Evolutionary conservation across 2,888 invertebrate species (phyloP).

Genomic region (Xanthorhoe spadicearia): DNA sequence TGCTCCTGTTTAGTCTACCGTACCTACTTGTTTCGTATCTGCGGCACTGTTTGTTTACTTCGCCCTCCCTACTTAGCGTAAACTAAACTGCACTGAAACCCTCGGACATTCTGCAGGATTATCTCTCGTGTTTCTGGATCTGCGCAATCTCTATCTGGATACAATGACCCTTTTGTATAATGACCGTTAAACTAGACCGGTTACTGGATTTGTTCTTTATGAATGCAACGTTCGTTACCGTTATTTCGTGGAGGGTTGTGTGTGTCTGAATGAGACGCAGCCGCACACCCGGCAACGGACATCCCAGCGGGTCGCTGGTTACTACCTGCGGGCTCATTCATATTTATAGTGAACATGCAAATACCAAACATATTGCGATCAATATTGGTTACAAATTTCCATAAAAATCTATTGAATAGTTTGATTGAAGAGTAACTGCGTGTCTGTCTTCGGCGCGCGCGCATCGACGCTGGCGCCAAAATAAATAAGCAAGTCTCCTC

Average conservation of each 20-base stretch:
- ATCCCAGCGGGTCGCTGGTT: conserved; percentile 36
- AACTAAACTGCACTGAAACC: conserved; percentile 33
- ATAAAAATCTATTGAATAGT: conserved; percentile 62
- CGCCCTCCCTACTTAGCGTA: conserved; percentile 54
- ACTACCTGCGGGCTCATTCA: conserved; percentile 51
- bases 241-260: conserved; percentile 63
- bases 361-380: conserved; percentile 40
- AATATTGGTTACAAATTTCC: conserved; percentile 53
- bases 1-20: conserved; percentile 73
- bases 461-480: conserved; percentile 74
- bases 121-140: conserved; percentile 33
- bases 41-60: conserved; percentile 62
- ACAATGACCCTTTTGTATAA: conserved; percentile 43
- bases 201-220: conserved; percentile 54
- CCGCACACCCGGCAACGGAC: conserved; percentile 55
- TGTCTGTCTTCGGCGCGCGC: conserved; percentile 76
- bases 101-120: conserved; percentile 27
- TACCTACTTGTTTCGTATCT: conserved; percentile 52
- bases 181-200: conserved; percentile 70
- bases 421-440: conserved; percentile 70
- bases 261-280: conserved; percentile 59
- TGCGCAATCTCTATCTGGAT: conserved; percentile 39
- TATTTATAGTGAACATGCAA: conserved; percentile 34
- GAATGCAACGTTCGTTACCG: conserved; percentile 65
- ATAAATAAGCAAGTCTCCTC: conserved; percentile 73